phyloP scores from a whole-genome alignment of 1,140 invertebrate genomes.

The Lasioglossum albipes region DNA sequence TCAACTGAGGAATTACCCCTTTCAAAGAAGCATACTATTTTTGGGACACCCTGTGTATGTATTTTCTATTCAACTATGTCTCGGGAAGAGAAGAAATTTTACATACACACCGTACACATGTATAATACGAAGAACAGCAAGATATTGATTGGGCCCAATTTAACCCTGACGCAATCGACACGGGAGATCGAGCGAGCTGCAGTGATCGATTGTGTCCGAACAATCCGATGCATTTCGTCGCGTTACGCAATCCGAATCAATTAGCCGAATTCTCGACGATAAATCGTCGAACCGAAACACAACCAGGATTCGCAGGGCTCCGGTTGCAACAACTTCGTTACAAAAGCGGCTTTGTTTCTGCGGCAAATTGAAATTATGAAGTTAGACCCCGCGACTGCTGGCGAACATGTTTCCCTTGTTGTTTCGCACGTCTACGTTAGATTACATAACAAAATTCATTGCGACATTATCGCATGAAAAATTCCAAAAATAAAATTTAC shows the following conservation, averaged over 20 bases:
- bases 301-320: neutral
- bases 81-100: too few species aligned
- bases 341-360: neutral
- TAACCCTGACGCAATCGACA: neutral
- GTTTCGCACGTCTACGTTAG: too few species aligned
- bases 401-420: neutral
- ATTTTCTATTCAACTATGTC: too few species aligned
- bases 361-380: neutral
- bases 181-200: neutral
- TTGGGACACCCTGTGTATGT: too few species aligned
- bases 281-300: neutral
- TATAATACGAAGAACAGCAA: too few species aligned
- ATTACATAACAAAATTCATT: too few species aligned
- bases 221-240: constrained; percentile 7
- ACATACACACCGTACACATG: too few species aligned
- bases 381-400: neutral
- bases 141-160: too few species aligned
- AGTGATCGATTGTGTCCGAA: neutral
- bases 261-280: neutral
- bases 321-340: neutral
- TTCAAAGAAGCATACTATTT: too few species aligned
- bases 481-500: too few species aligned
- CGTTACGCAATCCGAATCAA: constrained; percentile 4
- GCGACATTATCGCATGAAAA: too few species aligned
- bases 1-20: too few species aligned